Evolutionary conservation across 2,797 vertebrate genomes (phyloP), one percentile per base, ranked within the genome.

Genomic region (Aplochiton taeniatus): DNA sequence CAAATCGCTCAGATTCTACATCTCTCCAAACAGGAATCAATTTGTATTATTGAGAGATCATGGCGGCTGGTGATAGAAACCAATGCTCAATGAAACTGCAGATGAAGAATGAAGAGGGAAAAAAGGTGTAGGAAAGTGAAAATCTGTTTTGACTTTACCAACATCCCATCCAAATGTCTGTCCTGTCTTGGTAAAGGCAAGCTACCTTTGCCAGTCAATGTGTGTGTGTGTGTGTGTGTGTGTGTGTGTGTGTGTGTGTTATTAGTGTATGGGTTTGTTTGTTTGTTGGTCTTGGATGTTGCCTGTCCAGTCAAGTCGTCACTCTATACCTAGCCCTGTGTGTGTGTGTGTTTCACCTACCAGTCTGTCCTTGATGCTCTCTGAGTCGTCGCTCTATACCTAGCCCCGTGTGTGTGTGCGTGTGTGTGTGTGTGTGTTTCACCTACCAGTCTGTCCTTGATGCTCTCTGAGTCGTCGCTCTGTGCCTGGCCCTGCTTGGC

Each of bases 371-470:
- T 98, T 98, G 85, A 98, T 98, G 77, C 90, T 90, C 58, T 95
- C 93, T 0, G 97, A 98, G 80, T 99, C 96, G 57, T 93, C 95
- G n/a, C n/a, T n/a, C 41, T 90, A 83, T 4, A 66, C 83, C 76
- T 95, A 95, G 79, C 95, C 96, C 77, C 2, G 31, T 50, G 49
- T 50, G 49, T n/a, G 49, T 50, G 49, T 14, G 11, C 7, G 11
- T n/a, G 49, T n/a, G 49, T 50, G 49, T n/a, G 49, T 50, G 49
- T 50, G 49, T n/a, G 11, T n/a, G 1, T 14, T 8, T 17, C 56
- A 90, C 96, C 81, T 86, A 99, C 97, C 94, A 99, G 81, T 79
- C 94, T 94, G 79, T 95, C 96, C 77, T 98, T 98, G 85, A 98
- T 98, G 77, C 90, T 90, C 58, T 95, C 93, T 0, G 97, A 98